Evolutionary conservation across 1,140 invertebrate genomes (phyloP), one percentile per base, ranked within the genome.

Genomic region (Pinna nobilis): DNA sequence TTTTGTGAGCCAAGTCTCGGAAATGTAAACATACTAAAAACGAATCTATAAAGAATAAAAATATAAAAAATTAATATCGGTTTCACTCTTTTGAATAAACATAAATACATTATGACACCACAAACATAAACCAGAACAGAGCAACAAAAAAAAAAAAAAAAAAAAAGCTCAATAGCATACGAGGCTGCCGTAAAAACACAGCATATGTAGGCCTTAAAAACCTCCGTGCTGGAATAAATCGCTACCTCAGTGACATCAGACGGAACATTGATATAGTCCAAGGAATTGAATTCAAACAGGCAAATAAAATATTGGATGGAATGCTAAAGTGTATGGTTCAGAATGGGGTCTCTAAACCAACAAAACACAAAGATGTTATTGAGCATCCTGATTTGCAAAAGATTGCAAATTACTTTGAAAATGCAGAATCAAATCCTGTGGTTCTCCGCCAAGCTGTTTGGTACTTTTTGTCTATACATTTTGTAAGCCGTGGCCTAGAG

Each of bases 221-320:
- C n/a, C n/a, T 74, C 0, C 11, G 64, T n/a, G 23, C 71, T 23
- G 64, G 41, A 3, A 39, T 68, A 11, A 74, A 74, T 23, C 18
- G 59, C 7, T 47, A 74, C 37, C 23, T 74, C 7, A 25, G 55
- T 11, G 59, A 74, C 30, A 6, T 74, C 15, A 65, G 49, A 20
- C 61, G 65, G 25, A 49, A 72, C 39, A n/a, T 74, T 11, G 65
- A 74, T 35, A 74, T 74, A 25, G 47, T 69, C 28, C 25, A 28
- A 15, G 65, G 49, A 13, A 57, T 35, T 7, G 39, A 50, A 33
- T 65, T 65, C n/a, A 61, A 25, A n/a, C 3, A 15, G 7, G 35
- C 37, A 0, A 72, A 72, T 28, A 59, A 41, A n/a, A 66, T 59
- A 37, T 35, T 65, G 3, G 51, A 71, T 55, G 69, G 69, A 5